phyloP scores from a whole-genome alignment of 2,797 vertebrate species.

The Enteromius trimaculatus region DNA sequence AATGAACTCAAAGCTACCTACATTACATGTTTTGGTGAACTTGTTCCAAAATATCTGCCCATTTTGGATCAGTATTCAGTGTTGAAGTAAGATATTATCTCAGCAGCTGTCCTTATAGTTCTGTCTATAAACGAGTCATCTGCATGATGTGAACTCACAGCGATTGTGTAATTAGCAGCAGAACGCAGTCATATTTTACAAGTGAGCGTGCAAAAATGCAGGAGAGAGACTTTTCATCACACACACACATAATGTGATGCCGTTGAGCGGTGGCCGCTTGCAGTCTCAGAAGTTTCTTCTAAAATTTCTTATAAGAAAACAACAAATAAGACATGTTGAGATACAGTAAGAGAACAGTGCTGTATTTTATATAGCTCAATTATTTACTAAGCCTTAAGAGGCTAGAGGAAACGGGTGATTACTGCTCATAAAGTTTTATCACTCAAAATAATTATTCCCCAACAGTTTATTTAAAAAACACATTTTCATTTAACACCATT shows the following conservation, averaged over 20 bases:
- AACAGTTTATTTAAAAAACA: too few species aligned
- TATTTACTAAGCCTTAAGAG: neutral
- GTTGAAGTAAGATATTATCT: slow-evolving; percentile 20
- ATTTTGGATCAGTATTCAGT: slow-evolving; percentile 3
- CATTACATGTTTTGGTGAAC: neutral
- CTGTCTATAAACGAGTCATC: slow-evolving; percentile 18
- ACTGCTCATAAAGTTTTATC: too few species aligned
- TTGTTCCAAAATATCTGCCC: neutral
- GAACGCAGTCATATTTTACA: slow-evolving; percentile 18
- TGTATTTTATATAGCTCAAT: neutral
- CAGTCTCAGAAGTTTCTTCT: neutral
- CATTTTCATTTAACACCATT: too few species aligned
- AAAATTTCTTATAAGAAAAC: neutral
- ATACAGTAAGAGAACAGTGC: neutral
- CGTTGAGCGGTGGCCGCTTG: neutral
- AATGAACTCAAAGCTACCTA: neutral
- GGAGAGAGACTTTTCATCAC: neutral
- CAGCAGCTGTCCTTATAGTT: slow-evolving; percentile 23
- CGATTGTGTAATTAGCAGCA: slow-evolving; percentile 27
- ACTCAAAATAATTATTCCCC: too few species aligned
- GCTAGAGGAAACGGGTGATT: too few species aligned
- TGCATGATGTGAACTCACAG: neutral
- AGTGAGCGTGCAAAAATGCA: neutral
- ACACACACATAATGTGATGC: neutral
- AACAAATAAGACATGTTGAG: neutral